Percentiles rank a stretch among this genome's conserved stretches.
phyloP scores from a whole-genome alignment of 2,113 vertebrate genomes.

The Clupea harengus region DNA sequence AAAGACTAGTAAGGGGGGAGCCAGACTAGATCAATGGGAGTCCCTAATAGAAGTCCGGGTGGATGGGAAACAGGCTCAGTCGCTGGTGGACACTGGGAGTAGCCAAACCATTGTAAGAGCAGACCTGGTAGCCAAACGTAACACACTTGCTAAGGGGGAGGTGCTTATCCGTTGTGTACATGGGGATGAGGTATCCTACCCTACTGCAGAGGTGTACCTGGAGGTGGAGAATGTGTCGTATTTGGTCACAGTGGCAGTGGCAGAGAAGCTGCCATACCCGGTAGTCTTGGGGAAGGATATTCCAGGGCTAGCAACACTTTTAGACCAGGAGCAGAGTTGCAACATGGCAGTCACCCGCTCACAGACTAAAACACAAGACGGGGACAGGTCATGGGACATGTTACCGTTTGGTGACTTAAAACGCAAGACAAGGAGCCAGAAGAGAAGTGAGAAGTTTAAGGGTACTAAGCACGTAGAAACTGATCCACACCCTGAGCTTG shows the following conservation, averaged over 20 bases:
- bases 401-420: background rate
- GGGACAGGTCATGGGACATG: background rate
- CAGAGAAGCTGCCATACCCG: background rate
- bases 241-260: too few relatives aligned
- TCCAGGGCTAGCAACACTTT: background rate
- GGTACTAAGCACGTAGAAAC: background rate
- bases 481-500: too few relatives aligned
- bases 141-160: too few relatives aligned
- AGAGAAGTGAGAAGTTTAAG: background rate
- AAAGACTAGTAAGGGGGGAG: background rate
- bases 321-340: background rate
- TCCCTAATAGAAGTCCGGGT: background rate
- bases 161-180: too few relatives aligned
- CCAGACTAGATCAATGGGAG: background rate
- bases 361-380: background rate
- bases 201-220: slow-evolving; percentile 17
- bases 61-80: background rate
- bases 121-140: background rate
- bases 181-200: slow-evolving; percentile 11
- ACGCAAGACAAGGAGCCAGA: background rate
- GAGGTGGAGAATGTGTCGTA: background rate
- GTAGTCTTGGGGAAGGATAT: background rate
- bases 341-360: background rate
- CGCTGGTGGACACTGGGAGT: slow-evolving; percentile 19
- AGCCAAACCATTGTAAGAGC: background rate